Conservation (phyloP, 2,113 vertebrate species). For the Amphiprion ocellaris region DNA sequence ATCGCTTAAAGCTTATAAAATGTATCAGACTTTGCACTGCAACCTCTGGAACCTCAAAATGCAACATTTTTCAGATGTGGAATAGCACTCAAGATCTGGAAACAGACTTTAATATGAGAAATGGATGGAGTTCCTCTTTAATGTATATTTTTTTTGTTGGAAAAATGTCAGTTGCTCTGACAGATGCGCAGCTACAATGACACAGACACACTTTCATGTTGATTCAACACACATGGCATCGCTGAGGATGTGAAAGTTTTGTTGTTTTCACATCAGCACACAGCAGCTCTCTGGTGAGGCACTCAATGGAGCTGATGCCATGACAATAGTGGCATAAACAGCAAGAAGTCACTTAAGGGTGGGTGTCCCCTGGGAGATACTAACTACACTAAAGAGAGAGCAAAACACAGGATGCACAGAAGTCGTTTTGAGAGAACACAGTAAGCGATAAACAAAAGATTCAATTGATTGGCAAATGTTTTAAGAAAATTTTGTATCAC, state of each 20-base stretch:
- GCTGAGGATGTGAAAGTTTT: constrained; percentile 25
- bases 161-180: no score
- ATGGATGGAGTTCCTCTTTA: no score
- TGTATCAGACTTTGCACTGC: no score
- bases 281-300: constrained; percentile 13
- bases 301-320: constrained; percentile 65
- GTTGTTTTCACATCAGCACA: constrained; percentile 38
- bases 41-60: no score
- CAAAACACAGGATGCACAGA: background rate
- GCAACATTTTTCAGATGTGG: no score
- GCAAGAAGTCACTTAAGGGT: constrained; percentile 56
- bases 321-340: constrained; percentile 72
- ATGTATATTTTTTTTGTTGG: no score
- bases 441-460: background rate
- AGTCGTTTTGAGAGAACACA: background rate
- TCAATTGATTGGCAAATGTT: background rate
- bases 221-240: background rate
- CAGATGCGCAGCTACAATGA: background rate
- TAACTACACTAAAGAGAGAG: background rate
- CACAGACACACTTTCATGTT: background rate
- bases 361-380: constrained; percentile 40
- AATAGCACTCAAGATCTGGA: no score
- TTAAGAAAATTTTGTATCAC: background rate
- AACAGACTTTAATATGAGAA: no score
- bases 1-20: no score